phyloP scores from a whole-genome alignment of 2,113 vertebrate species.

The Eidolon helvum region DNA sequence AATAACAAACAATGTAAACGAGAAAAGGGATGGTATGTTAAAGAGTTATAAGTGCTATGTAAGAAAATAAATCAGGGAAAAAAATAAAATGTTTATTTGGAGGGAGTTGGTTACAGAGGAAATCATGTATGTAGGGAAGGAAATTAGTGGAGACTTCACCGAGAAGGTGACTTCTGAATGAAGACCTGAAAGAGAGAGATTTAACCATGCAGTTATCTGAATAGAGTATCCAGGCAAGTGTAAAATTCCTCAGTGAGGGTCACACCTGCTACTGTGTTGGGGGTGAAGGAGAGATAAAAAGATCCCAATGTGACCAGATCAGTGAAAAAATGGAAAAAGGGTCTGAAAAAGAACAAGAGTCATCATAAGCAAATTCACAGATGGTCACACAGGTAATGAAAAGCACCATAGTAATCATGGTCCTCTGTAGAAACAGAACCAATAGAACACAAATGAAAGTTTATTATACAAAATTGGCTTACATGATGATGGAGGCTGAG shows the following conservation, averaged over 20 bases:
- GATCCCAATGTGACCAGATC: too few species aligned
- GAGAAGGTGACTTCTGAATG: background rate
- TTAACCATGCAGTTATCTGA: background rate
- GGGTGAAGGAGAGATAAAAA: too few species aligned
- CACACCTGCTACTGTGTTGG: background rate
- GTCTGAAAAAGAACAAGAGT: background rate
- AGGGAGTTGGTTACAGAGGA: background rate
- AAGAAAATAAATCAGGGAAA: background rate
- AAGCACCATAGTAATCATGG: background rate
- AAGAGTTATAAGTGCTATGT: background rate
- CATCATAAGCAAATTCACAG: background rate
- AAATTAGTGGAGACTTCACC: background rate
- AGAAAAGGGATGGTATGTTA: background rate
- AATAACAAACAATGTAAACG: background rate
- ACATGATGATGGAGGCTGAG: background rate
- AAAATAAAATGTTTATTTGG: background rate
- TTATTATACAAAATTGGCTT: background rate
- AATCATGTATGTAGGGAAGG: background rate
- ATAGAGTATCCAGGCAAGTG: background rate
- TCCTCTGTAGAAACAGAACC: background rate
- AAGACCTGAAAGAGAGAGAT: background rate
- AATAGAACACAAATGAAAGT: background rate
- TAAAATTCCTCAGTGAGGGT: background rate
- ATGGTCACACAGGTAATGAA: background rate
- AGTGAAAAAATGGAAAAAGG: background rate